Conservation (phyloP, 2,797 vertebrate genomes). For the Peromyscus nudipes region DNA sequence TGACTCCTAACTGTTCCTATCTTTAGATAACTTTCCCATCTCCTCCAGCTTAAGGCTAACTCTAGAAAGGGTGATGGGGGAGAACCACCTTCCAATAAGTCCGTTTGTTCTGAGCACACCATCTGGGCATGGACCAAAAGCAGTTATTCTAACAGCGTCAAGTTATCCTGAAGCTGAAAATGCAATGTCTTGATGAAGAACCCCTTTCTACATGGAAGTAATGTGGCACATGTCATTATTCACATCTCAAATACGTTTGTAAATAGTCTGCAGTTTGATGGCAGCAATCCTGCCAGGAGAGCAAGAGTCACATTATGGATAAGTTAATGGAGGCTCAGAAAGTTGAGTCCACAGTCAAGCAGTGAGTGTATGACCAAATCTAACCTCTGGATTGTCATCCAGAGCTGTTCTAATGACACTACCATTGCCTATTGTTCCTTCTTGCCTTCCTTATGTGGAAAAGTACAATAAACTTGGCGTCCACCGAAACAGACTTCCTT, state of each 20-base stretch:
- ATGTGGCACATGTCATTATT: not conserved
- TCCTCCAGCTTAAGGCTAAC: constrained; percentile 66
- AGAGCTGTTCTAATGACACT: not conserved
- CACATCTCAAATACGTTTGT: not conserved
- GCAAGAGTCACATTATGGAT: not conserved
- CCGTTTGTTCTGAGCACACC: constrained; percentile 39
- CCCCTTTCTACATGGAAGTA: not conserved
- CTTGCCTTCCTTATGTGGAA: not conserved
- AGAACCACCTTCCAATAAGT: constrained; percentile 57
- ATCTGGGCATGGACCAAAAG: constrained; percentile 12
- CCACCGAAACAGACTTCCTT: constrained; percentile 35
- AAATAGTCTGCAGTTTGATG: not conserved
- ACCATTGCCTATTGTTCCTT: not conserved
- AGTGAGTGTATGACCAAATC: not conserved
- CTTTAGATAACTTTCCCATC: constrained; percentile 76
- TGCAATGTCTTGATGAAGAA: not conserved
- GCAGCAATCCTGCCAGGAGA: not conserved
- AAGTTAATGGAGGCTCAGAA: not conserved
- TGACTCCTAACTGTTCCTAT: constrained; percentile 73
- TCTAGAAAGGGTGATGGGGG: constrained; percentile 50
- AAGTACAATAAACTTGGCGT: not conserved
- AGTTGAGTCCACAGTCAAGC: not conserved
- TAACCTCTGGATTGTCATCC: not conserved
- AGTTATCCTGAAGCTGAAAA: constrained; percentile 49
- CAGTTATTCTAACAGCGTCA: not conserved